These are phyloP conservation scores for Pollicipes pollicipes DNA, from an alignment of 1,140 invertebrate species.

Conservation along the genomic window DNA sequence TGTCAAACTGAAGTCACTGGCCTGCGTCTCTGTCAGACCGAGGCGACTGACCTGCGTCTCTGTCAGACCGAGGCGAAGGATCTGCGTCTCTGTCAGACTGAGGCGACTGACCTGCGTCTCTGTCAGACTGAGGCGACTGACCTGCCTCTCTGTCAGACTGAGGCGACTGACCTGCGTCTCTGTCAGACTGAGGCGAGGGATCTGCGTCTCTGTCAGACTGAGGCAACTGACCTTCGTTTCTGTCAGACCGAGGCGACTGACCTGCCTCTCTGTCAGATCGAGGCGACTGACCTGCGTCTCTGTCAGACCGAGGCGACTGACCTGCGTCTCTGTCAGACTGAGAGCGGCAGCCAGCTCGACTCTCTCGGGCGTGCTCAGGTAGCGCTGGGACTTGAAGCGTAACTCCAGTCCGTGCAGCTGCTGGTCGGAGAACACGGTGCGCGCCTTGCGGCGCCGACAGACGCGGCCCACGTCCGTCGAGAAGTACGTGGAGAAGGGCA, in stretches of 20 bases:
- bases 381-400: constrained; percentile 85
- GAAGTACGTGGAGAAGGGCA: constrained; percentile 3
- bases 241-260: too few species aligned
- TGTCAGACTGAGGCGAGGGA: background rate
- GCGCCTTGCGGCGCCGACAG: constrained; percentile 74
- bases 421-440: constrained; percentile 95
- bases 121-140: too few species aligned
- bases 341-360: constrained; percentile 82
- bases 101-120: too few species aligned
- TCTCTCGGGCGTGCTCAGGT: constrained; percentile 88
- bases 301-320: constrained; percentile 23
- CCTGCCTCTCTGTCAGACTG: too few species aligned
- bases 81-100: too few species aligned
- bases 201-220: too few species aligned
- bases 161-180: background rate
- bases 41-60: too few species aligned
- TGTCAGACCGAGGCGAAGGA: too few species aligned
- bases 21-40: too few species aligned
- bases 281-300: background rate
- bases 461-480: constrained; percentile 29
- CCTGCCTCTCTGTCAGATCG: background rate
- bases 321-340: constrained; percentile 88
- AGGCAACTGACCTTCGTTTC: background rate
- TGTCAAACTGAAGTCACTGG: too few species aligned
- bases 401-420: constrained; percentile 87